Conservation (phyloP, 1,140 invertebrate genomes). For the Bombus ignitus region DNA sequence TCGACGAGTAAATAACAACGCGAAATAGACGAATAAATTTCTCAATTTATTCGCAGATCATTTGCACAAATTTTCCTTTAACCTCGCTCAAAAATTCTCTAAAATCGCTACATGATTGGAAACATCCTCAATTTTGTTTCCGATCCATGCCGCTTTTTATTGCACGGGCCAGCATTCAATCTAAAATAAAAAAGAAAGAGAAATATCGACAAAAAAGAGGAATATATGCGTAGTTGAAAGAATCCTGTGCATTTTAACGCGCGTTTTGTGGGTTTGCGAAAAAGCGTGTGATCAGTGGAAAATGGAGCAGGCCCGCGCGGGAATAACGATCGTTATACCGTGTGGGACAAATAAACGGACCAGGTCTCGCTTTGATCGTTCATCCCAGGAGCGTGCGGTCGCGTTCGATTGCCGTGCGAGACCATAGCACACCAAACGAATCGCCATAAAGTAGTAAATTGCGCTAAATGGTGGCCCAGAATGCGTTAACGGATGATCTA, state of each 20-base stretch:
- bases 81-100: neutral
- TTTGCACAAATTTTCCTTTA: too few relatives aligned
- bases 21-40: neutral
- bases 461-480: slow-evolving; percentile 44
- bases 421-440: slow-evolving; percentile 29
- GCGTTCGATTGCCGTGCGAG: slow-evolving; percentile 37
- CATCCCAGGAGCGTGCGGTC: slow-evolving; percentile 44
- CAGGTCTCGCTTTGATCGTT: slow-evolving; percentile 60
- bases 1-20: neutral
- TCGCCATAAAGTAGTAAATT: slow-evolving; percentile 61
- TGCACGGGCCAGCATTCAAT: neutral
- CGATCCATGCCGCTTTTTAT: neutral
- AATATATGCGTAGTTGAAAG: neutral
- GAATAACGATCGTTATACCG: slow-evolving; percentile 45
- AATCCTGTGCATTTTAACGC: neutral
- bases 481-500: slow-evolving; percentile 55
- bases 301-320: slow-evolving; percentile 18
- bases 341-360: slow-evolving; percentile 56
- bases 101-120: neutral
- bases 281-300: slow-evolving; percentile 1
- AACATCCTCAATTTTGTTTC: neutral
- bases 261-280: neutral
- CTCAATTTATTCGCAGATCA: too few relatives aligned
- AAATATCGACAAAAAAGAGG: neutral
- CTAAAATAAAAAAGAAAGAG: neutral